Conservation (phyloP, 2,797 vertebrate species). For the Bryconaethiops microstoma region DNA sequence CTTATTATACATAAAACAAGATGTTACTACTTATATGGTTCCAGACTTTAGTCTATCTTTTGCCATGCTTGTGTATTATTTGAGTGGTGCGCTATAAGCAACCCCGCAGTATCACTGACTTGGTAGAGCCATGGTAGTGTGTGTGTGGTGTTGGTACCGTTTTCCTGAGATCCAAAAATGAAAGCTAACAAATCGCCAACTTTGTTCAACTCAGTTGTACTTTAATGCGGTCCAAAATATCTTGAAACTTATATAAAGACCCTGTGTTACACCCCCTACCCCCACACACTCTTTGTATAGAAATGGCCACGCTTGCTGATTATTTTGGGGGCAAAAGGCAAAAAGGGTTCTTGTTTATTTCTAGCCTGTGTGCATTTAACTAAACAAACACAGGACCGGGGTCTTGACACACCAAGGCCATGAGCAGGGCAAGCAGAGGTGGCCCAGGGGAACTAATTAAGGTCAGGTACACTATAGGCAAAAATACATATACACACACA, state of each 20-base stretch:
- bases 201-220: too few relatives aligned
- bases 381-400: conserved; percentile 49
- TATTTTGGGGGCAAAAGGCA: background rate
- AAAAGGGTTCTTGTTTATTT: conserved; percentile 22
- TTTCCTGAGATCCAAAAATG: too few relatives aligned
- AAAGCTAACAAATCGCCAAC: too few relatives aligned
- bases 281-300: background rate
- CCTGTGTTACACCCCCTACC: background rate
- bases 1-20: too few relatives aligned
- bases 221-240: background rate
- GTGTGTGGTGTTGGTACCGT: too few relatives aligned
- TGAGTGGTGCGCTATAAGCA: too few relatives aligned
- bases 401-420: conserved; percentile 27
- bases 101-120: too few relatives aligned
- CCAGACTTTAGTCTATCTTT: too few relatives aligned
- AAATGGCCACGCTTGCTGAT: background rate
- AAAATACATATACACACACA: conserved; percentile 32
- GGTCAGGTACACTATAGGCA: conserved; percentile 41
- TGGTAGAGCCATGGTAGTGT: too few relatives aligned
- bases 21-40: too few relatives aligned
- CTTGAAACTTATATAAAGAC: background rate
- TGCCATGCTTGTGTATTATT: too few relatives aligned
- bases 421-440: conserved; percentile 27
- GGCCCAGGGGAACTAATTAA: conserved; percentile 54
- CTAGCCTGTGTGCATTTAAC: conserved; percentile 20